Evolutionary conservation across 2,113 vertebrate genomes (phyloP).

Genomic region (Syngnathus typhle): DNA sequence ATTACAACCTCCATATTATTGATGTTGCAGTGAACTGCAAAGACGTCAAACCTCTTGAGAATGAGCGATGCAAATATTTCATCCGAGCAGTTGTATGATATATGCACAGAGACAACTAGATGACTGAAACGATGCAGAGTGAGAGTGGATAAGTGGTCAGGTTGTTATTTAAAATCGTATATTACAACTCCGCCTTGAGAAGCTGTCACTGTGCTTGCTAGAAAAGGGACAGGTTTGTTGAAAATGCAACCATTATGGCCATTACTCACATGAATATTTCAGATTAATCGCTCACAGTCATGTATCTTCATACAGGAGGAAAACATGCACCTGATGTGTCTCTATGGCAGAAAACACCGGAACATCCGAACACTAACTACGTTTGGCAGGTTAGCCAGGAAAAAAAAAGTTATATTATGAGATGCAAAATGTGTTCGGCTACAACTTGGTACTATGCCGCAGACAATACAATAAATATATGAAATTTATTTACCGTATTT

Average conservation of each 20-base stretch:
- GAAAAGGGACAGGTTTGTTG: background rate
- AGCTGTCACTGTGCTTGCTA: background rate
- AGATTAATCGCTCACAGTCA: background rate
- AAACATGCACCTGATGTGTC: background rate
- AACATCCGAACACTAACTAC: background rate
- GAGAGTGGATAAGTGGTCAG: background rate
- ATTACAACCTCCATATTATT: background rate
- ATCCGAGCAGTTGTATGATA: constrained; percentile 25
- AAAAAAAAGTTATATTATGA: too few relatives aligned
- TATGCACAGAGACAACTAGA: constrained; percentile 14
- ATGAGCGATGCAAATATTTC: constrained; percentile 33
- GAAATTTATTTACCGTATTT: too few relatives aligned
- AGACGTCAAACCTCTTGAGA: constrained; percentile 15
- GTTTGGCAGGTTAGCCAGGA: background rate
- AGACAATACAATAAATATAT: too few relatives aligned
- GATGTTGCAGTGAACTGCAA: background rate
- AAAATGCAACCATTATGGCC: background rate
- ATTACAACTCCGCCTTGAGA: background rate
- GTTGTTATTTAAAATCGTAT: background rate
- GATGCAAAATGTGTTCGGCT: too few relatives aligned
- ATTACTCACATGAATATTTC: background rate
- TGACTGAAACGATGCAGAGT: background rate
- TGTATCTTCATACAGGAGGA: background rate
- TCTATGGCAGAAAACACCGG: background rate
- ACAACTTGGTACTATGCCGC: too few relatives aligned